Evolutionary conservation across 2,797 vertebrate genomes (phyloP).

Genomic region (Morus bassanus): DNA sequence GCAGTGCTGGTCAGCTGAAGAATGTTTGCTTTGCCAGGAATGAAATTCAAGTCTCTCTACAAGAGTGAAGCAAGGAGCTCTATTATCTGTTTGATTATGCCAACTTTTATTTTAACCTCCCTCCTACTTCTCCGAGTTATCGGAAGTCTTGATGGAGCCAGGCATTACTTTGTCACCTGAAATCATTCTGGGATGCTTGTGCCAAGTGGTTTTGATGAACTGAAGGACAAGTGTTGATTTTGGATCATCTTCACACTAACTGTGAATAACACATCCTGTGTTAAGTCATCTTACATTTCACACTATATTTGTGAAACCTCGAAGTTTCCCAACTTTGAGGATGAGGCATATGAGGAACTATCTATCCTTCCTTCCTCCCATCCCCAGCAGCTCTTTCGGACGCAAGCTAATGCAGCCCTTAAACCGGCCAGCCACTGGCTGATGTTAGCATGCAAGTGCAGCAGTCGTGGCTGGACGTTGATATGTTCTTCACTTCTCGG

Average conservation of each 20-base stretch:
- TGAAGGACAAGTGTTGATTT: not conserved
- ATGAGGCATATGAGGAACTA: not conserved
- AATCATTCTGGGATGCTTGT: not conserved
- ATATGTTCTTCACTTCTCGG: not conserved
- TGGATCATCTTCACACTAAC: not conserved
- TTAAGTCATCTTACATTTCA: not conserved
- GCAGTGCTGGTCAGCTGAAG: not conserved
- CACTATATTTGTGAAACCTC: not conserved
- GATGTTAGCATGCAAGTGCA: not conserved
- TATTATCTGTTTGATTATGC: not conserved
- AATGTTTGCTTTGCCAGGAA: not conserved
- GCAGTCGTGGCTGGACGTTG: not conserved
- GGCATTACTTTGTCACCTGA: not conserved
- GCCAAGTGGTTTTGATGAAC: not conserved
- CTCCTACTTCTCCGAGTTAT: not conserved
- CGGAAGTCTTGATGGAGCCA: not conserved
- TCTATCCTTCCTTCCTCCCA: not conserved
- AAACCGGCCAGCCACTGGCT: not conserved
- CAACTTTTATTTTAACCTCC: not conserved
- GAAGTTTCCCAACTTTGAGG: not conserved
- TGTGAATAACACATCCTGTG: not conserved
- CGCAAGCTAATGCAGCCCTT: fast-evolving
- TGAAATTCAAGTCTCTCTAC: not conserved
- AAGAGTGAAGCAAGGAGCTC: not conserved
- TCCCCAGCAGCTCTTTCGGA: fast-evolving